Base-by-base conservation (phyloP, 1,140 invertebrate genomes). In the Ostrea denselamellosa region DNA sequence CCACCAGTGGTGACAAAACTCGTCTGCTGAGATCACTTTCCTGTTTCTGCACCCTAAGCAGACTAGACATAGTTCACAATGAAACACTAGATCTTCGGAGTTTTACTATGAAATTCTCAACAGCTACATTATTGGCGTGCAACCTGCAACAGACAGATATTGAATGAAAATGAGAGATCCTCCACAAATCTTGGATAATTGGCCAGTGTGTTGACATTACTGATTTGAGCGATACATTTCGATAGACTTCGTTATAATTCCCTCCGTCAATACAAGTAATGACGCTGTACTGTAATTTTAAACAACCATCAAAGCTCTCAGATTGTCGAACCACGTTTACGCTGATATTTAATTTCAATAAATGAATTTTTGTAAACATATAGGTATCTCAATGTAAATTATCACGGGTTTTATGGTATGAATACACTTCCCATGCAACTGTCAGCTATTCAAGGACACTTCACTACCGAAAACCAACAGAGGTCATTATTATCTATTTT, bases 1-100 rank as follows among this genome's bases (percentile, higher is more conserved):
- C 91, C 17, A 89, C 68, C 0, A 91, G 62, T 4, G 91, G 91
- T 25, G 91, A 90, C 14, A 91, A 83, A 58, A 89, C 86, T 44
- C 82, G 44, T 34, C 82, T 83, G 82, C 68, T 77, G 68, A 77
- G 68, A 25, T 77, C 68, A 25, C 68, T 77, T 22, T 77, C 68
- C 28, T 77, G 68, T 28, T 28, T 77, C 25, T 77, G 68, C 68
- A 77, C 68, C 68, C 68, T 10, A 14, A 77, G 25, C 68, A 77
- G 68, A 25, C 28, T 77, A 14, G 68, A 77, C 68, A 77, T 77
- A 77, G 9, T 77, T 77, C 68, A 22, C 68, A 77, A 34, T 44
- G 22, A 12, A 28, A 77, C 68, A 77, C 68, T 28, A 9, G 28
- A 34, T 62, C 19, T 62, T 62, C 56, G 2, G 14, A 77, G 68